Evolutionary conservation across 2,113 vertebrate species (phyloP).

Genomic region (Halichoeres trimaculatus): DNA sequence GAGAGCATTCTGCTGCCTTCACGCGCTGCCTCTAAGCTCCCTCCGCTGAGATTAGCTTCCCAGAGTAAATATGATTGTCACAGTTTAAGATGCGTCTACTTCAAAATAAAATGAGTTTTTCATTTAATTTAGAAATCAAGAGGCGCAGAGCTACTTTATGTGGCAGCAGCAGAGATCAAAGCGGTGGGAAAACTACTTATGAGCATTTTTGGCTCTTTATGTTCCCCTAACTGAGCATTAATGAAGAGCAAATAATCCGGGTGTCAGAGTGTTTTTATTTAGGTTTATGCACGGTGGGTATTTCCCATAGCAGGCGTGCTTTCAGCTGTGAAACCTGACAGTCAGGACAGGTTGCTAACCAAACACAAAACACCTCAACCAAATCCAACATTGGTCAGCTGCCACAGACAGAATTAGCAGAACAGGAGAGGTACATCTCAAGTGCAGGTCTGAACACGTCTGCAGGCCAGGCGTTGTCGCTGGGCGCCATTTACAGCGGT

Average conservation of each 20-base stretch:
- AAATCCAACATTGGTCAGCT: constrained; percentile 50
- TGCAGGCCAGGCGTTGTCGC: constrained; percentile 42
- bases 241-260: background rate
- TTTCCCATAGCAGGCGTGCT: constrained; percentile 4
- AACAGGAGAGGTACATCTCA: constrained; percentile 51
- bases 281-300: background rate
- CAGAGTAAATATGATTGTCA: constrained; percentile 32
- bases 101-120: constrained; percentile 8
- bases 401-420: constrained; percentile 56
- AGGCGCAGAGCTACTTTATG: background rate
- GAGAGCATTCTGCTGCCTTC: constrained; percentile 18
- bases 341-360: constrained; percentile 9
- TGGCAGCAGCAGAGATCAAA: background rate
- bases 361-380: constrained; percentile 24
- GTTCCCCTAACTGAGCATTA: background rate
- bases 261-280: background rate
- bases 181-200: background rate
- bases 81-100: constrained; percentile 1
- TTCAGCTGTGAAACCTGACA: constrained; percentile 54
- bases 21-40: constrained; percentile 27
- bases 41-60: constrained; percentile 19
- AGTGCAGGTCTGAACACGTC: constrained; percentile 61
- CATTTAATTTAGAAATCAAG: constrained; percentile 3
- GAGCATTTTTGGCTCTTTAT: background rate
- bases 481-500: constrained; percentile 45